phyloP scores from a whole-genome alignment of 53 echinoderm and acorn worm species.

The Hippasteria phrygiana region DNA sequence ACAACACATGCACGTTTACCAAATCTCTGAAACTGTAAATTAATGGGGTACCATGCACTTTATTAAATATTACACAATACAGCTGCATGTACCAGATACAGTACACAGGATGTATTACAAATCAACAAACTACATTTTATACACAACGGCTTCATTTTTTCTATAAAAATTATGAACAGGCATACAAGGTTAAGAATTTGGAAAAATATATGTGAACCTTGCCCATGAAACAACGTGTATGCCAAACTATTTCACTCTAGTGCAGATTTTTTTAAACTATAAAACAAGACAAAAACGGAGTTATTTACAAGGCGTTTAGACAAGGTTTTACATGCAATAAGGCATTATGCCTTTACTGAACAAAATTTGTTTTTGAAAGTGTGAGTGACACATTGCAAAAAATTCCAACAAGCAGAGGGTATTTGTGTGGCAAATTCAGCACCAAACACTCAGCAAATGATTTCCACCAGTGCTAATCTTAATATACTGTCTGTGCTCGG shows the following conservation, averaged over 20 bases:
- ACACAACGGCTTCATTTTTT: background rate
- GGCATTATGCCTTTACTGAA: too few species aligned
- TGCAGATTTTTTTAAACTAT: background rate
- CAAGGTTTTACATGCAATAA: conserved; percentile 23
- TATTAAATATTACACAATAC: conserved; percentile 36
- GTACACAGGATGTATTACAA: background rate
- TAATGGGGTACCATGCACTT: background rate
- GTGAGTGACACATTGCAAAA: too few species aligned
- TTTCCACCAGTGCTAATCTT: too few species aligned
- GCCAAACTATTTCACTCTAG: background rate
- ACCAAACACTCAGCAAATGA: too few species aligned
- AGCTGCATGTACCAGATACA: background rate
- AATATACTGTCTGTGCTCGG: too few species aligned
- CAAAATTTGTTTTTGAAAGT: too few species aligned
- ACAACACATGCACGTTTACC: conserved; percentile 18
- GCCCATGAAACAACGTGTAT: background rate
- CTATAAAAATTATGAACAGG: background rate
- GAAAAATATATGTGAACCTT: conserved; percentile 6
- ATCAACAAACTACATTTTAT: conserved; percentile 10
- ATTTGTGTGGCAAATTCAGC: too few species aligned
- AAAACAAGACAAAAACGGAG: background rate
- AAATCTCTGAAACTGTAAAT: background rate
- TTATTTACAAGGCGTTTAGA: conserved; percentile 2
- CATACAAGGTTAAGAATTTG: conserved; percentile 27
- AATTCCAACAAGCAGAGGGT: too few species aligned